Evolutionary conservation across 2,113 vertebrate genomes (phyloP).

Genomic region (Brienomyrus brachyistius): DNA sequence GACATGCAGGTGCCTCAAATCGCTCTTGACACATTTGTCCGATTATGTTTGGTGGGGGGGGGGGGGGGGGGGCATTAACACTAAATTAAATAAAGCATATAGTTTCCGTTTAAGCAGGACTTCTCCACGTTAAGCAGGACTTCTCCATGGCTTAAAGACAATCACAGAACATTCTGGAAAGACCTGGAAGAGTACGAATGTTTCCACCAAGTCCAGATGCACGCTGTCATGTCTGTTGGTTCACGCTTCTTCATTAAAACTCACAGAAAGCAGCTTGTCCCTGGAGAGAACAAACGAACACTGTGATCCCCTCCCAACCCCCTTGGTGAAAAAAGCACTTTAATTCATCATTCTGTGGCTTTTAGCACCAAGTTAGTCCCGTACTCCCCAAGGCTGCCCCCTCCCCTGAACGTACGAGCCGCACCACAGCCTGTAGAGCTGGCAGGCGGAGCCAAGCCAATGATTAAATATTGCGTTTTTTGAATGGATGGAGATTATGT

Average conservation of each 20-base stretch:
- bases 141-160: not conserved
- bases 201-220: not conserved
- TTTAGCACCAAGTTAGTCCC: constrained; percentile 47
- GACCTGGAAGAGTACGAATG: not conserved
- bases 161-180: not conserved
- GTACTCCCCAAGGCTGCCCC: constrained; percentile 51
- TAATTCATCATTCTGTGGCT: constrained; percentile 46
- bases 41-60: not conserved
- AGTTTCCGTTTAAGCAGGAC: not conserved
- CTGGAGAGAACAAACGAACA: not conserved
- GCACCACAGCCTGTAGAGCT: constrained; percentile 42
- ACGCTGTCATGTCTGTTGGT: not conserved
- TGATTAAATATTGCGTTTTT: constrained; percentile 58
- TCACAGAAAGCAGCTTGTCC: not conserved
- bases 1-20: not conserved
- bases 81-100: not conserved
- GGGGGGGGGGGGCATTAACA: not conserved
- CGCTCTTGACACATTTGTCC: not conserved
- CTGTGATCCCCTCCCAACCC: not conserved
- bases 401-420: constrained; percentile 50
- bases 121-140: not conserved
- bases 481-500: constrained; percentile 42
- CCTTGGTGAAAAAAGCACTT: constrained; percentile 23
- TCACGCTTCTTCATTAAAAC: not conserved
- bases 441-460: constrained; percentile 42